A percentile compares a stretch with the other conserved stretches of the same genome.
phyloP scores from a whole-genome alignment of 2,888 invertebrate species.

The Slavum lentiscoides region DNA sequence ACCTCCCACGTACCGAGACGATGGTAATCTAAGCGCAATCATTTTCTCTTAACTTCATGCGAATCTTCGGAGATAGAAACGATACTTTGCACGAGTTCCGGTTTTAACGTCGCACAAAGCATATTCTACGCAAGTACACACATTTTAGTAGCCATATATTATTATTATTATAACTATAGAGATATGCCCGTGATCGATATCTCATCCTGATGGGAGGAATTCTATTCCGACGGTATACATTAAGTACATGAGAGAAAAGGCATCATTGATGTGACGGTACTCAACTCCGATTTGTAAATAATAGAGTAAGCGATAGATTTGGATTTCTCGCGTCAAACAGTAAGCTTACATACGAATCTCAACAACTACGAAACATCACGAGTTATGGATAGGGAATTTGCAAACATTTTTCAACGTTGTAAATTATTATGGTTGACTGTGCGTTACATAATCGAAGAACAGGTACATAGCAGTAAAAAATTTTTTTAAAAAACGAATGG shows the following conservation, averaged over 20 bases:
- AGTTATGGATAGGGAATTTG: background rate
- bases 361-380: background rate
- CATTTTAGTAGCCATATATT: background rate
- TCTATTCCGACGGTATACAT: too few species aligned
- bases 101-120: background rate
- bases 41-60: background rate
- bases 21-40: conserved; percentile 9
- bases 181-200: background rate
- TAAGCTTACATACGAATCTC: background rate
- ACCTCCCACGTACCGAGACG: conserved; percentile 26
- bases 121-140: background rate
- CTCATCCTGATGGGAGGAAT: background rate
- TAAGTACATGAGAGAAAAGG: too few species aligned
- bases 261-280: background rate
- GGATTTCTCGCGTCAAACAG: background rate
- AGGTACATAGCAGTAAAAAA: too few species aligned
- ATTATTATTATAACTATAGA: too few species aligned
- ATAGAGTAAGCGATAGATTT: background rate
- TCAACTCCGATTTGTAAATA: background rate
- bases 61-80: conserved; percentile 19
- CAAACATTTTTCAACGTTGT: too few species aligned
- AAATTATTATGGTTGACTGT: too few species aligned
- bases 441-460: too few species aligned
- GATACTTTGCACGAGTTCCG: conserved; percentile 11
- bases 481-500: too few species aligned